Base-by-base conservation (phyloP, 2,797 vertebrate species). In the Mormyrus hasselquistii region DNA sequence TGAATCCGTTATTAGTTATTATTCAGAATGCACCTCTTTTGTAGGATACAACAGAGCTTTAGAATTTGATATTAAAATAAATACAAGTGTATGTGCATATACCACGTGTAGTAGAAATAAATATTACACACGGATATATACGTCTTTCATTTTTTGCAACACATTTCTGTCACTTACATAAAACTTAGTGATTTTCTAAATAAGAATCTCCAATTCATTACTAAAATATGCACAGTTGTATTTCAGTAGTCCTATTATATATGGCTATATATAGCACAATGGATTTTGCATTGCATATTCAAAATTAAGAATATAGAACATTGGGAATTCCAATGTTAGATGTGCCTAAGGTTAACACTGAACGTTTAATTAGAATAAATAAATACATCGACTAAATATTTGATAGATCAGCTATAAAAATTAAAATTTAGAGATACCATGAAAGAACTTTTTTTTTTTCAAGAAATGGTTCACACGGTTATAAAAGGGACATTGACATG, bases 401-500 rank as follows among this genome's bases (percentile, higher is more conserved):
- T 41, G 69, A 38, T 76, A n/a, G 76, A 82, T 47, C 76, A 47
- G 76, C 76, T 82, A 82, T 8, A 47, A n/a, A 47, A 82, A 82
- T 44, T 22, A 4, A 47, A 82, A 44, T 47, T 82, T 41, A n/a
- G 44, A n/a, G 38, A 44, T 41, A 47, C 69, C 69, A 47, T 47
- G 41, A 44, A 34, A 82, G 41, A 47, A n/a, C 8, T 0, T 82
- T 9, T 82, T 47, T 62, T 25, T 59, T 57, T 19, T 79, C 3
- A 44, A 82, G 76, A 47, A 82, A 82, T 82, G 76, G 38, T 82
- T 82, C 76, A 82, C 76, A 47, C 76, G 10, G 76, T 82, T 92
- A 94, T 93, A 97, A 96, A 96, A 95, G 84, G 95, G 96, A 90
- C 88, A 95, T 96, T 96, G 95, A 95, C 94, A 94, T 95, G 95